Base-by-base conservation (phyloP, 2,888 invertebrate genomes). In the Folsomia manolachei region DNA sequence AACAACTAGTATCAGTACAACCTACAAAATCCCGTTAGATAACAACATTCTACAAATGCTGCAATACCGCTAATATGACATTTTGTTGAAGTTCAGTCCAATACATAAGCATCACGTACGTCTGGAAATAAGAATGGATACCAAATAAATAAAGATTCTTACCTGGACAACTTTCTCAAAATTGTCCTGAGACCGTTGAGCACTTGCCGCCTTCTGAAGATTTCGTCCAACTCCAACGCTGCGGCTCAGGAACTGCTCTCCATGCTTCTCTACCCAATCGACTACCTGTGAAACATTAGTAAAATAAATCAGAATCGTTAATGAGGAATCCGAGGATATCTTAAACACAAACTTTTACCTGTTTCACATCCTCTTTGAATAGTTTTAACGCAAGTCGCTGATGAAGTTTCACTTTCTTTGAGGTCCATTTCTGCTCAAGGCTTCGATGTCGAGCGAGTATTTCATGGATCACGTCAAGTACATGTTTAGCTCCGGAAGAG, bases 101-200 rank as follows among this genome's bases (percentile, higher is more conserved):
- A n/a, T n/a, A n/a, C n/a, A n/a, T n/a, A n/a, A n/a, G n/a, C n/a
- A n/a, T n/a, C n/a, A n/a, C n/a, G n/a, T n/a, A n/a, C n/a, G n/a
- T n/a, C n/a, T n/a, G n/a, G n/a, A n/a, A n/a, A n/a, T n/a, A n/a
- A n/a, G n/a, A n/a, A n/a, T n/a, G n/a, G n/a, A n/a, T n/a, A 52
- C 52, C 21, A 62, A 51, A 63, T 23, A 27, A 24, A 61, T 21
- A 61, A 71, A 64, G 69, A 60, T 19, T 84, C 88, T 86, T 85
- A 94, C 95, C 90, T 94, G 94, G 64, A 97, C 97, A 75, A 98
- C 97, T 85, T 95, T 95, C 87, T 98, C 97, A 84, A 98, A 98
- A 85, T 97, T 97, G 85, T 97, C 95, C 83, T 98, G 97, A 84
- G 96, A 97, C 86, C 97, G 97, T 86, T 97, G 97, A 84, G 97